Conservation (phyloP, 1,140 invertebrate species). For the Anastrepha obliqua region DNA sequence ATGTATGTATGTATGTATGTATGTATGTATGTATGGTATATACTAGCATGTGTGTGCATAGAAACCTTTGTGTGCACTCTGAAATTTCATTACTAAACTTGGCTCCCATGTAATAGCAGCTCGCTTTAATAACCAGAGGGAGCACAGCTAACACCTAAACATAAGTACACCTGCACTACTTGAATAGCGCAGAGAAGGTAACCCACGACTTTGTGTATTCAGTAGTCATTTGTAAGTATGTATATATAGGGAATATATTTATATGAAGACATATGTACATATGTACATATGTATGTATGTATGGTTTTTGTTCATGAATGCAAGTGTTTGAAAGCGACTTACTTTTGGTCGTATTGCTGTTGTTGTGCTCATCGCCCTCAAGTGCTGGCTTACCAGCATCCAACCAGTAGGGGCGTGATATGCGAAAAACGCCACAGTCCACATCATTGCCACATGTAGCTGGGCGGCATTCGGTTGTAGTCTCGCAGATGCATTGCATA, state of each 20-base stretch:
- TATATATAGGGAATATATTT: too few relatives aligned
- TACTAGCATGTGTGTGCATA: too few relatives aligned
- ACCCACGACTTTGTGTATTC: too few relatives aligned
- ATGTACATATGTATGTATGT: not conserved
- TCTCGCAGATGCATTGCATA: slow-evolving; percentile 51
- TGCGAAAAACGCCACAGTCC: slow-evolving; percentile 66
- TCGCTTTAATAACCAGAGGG: too few relatives aligned
- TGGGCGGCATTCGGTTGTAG: slow-evolving; percentile 59
- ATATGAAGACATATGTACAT: too few relatives aligned
- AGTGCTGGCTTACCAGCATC: slow-evolving; percentile 60
- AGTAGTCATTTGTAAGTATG: too few relatives aligned
- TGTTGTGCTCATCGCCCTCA: not conserved
- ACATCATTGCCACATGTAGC: slow-evolving; percentile 58
- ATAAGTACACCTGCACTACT: too few relatives aligned
- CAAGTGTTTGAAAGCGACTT: not conserved
- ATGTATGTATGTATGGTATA: not conserved
- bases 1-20: not conserved
- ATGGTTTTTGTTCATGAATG: not conserved
- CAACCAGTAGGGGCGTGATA: slow-evolving; percentile 65
- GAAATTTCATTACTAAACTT: too few relatives aligned
- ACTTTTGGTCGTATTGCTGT: not conserved
- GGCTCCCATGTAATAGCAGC: too few relatives aligned
- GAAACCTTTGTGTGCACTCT: too few relatives aligned
- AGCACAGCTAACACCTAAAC: too few relatives aligned
- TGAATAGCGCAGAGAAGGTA: too few relatives aligned